Evolutionary conservation across 2,888 invertebrate genomes (phyloP), one percentile per base, ranked within the genome.

Genomic region (Heteropelma amictum): DNA sequence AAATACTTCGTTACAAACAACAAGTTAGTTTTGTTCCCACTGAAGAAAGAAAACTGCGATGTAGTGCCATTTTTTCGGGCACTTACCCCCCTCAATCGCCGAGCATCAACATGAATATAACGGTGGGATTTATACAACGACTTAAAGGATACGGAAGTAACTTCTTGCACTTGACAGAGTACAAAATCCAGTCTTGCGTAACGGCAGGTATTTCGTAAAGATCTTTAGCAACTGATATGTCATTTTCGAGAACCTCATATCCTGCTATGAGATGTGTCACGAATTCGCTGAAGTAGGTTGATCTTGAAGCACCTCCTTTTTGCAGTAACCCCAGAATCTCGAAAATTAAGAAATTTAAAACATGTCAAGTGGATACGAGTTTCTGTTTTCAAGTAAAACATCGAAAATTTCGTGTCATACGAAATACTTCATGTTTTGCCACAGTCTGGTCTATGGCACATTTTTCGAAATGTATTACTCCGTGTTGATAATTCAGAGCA

Each of bases 261-360:
- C 96, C 97, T 82, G 97, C 96, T 86, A 98, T 95, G 83, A 97
- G 92, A 91, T 98, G 97, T 45, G 98, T 98, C 80, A 97, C 96
- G 90, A 95, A 95, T 90, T 97, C 97, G 76, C 96, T 95, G 83
- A 97, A 93, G 90, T 97, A 98, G 83, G 94, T 94, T 79, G 95
- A 94, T 80, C 94, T 93, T 88, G 97, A 96, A 19, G 96, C 98
- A 63, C 98, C 97, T 78, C 97, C 96, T 87, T 93, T 92, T 90
- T 94, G 95, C 74, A 98, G 91, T 82, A 96, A 90, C 83, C 92
- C 92, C 86, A 94, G 90, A 85, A 96, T 92, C 97, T 97, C 89
- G 72, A 92, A 92, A 47, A 23, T 26, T 10, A 33, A 61, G 42
- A 1, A 45, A 3, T 12, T 0, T 21, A 14, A 12, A 12, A 19